Base-by-base conservation (phyloP, 2,888 invertebrate species). In the Frankliniella fusca region DNA sequence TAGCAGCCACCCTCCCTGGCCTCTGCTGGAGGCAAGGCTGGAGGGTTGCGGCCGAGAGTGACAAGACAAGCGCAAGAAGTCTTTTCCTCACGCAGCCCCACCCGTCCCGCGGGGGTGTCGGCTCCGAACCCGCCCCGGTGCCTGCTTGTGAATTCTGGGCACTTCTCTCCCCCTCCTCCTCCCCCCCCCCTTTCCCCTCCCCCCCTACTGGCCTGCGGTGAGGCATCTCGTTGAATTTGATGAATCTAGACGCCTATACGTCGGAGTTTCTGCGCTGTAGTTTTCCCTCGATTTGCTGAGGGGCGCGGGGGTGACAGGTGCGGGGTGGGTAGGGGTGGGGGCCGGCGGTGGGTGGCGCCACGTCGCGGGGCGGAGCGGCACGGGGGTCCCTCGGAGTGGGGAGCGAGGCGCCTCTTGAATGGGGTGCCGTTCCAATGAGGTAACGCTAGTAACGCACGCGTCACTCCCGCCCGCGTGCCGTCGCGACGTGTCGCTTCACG, bases 101-200 rank as follows among this genome's bases (percentile, higher is more conserved):
- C 2, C 38, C 38, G 3, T 38, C 38, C 38, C 38, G 38, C 38
- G 38, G 38, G 38, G 38, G 38, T 38, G 38, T 38, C 38, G 38
- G 38, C 38, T 3, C 38, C 2, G 38, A 23, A 23, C 65, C 20
- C 23, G 11, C 9, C 23, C 10, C 70, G 70, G 23, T 12, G 70
- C 27, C 70, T 76, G 70, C 70, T 76, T 76, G 70, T 76, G 70
- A 76, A 76, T 76, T 76, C 70, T 76, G 27, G 70, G 70, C 27
- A 76, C 27, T 12, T 12, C 12, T 27, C 70, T 3, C 70, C 12
- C 23, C 23, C 70, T 27, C 12, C 70, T 3, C 65, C 1, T 3
- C 20, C n/a, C 65, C n/a, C n/a, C 65, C 2, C 7, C 70, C 23
- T 27, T 10, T 12, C 23, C 70, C 27, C 70, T 23, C 27, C 15